Conservation (phyloP, 2,113 vertebrate species). For the Malurus melanocephalus region DNA sequence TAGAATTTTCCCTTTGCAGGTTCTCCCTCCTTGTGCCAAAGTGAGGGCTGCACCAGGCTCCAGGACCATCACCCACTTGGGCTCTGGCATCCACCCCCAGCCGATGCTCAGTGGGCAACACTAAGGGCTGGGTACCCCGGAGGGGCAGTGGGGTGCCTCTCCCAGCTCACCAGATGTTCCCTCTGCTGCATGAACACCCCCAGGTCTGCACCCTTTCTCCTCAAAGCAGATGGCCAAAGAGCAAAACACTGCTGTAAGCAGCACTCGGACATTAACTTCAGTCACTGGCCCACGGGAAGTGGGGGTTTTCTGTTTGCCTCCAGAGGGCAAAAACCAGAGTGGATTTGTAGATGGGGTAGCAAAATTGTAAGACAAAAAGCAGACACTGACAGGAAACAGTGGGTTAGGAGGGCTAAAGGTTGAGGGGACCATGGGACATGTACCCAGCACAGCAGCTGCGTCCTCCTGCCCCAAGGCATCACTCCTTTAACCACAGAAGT, state of each 20-base stretch:
- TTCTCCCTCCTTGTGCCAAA: not conserved
- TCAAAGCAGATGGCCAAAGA: not conserved
- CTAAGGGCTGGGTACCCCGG: not conserved
- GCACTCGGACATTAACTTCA: not conserved
- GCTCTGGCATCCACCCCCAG: not conserved
- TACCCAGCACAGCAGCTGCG: not conserved
- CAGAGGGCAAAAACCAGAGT: not conserved
- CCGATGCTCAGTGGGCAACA: not conserved
- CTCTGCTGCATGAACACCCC: not conserved
- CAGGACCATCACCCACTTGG: not conserved
- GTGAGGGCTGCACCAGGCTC: not conserved
- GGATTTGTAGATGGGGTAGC: not conserved
- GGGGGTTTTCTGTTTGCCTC: not conserved
- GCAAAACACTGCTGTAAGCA: not conserved
- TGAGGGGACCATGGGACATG: fast-evolving
- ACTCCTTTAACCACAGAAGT: not conserved
- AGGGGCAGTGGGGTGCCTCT: not conserved
- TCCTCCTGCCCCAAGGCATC: not conserved
- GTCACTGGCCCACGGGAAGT: fast-evolving
- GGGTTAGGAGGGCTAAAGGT: not conserved
- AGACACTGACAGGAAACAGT: not conserved
- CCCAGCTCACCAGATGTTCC: not conserved
- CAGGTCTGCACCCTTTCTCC: not conserved
- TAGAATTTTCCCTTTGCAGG: not conserved
- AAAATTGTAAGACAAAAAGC: not conserved